A percentile compares a stretch with the other conserved stretches of the same genome.
Evolutionary conservation across 2,797 vertebrate species (phyloP).

Genomic region (Sebastes wilsoni): DNA sequence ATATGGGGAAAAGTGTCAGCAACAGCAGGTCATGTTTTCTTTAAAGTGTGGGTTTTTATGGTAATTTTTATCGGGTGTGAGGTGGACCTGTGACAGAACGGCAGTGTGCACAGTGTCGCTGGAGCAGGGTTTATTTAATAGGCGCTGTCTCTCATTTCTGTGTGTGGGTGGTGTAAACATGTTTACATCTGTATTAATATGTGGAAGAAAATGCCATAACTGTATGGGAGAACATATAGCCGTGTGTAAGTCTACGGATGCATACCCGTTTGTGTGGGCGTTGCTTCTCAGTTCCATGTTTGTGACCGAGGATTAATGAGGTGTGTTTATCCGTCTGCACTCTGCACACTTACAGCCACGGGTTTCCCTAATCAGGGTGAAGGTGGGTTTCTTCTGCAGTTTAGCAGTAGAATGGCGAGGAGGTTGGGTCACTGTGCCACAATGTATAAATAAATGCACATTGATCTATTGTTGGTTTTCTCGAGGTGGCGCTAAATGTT

Average conservation of each 20-base stretch:
- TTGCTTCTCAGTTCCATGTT: constrained; percentile 3
- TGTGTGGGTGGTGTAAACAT: constrained; percentile 2
- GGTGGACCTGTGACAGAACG: constrained; percentile 5
- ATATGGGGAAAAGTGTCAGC: background rate
- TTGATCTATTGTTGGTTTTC: background rate
- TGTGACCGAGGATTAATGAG: constrained; percentile 57
- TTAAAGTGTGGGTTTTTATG: constrained; percentile 6
- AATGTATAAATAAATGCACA: constrained; percentile 11
- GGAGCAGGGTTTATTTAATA: constrained; percentile 17
- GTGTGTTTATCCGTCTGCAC: constrained; percentile 42
- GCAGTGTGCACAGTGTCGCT: background rate
- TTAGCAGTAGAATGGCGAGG: background rate
- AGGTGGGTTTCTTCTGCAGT: constrained; percentile 21
- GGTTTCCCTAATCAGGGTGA: constrained; percentile 32
- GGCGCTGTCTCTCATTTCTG: background rate
- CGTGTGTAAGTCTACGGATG: background rate
- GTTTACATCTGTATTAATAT: background rate
- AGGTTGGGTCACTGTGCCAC: background rate
- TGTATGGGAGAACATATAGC: background rate
- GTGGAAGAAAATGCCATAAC: background rate
- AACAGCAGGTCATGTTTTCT: constrained; percentile 9
- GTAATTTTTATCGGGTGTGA: constrained; percentile 17
- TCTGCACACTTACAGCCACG: background rate
- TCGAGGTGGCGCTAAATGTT: background rate
- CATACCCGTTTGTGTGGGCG: background rate